Conservation (phyloP, 2,797 vertebrate genomes). For the Eleutherodactylus coqui region DNA sequence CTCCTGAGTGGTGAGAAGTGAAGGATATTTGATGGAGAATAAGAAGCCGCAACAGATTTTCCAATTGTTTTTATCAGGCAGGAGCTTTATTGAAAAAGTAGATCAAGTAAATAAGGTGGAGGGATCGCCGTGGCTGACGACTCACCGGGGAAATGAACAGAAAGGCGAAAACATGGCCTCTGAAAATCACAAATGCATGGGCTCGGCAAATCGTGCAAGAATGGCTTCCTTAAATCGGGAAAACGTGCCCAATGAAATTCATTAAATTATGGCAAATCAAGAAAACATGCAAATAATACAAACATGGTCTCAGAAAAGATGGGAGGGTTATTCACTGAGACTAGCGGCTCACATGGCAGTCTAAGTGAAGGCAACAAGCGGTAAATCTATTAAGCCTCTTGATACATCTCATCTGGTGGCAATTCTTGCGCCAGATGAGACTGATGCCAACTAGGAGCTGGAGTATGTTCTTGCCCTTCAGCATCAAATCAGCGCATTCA, state of each 20-base stretch:
- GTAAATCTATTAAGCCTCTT: too few relatives aligned
- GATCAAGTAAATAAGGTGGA: constrained; percentile 22
- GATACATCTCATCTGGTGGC: too few relatives aligned
- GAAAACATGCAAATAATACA: background rate
- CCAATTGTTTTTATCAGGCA: background rate
- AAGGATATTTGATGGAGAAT: constrained; percentile 19
- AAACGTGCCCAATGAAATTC: background rate
- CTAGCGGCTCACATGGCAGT: too few relatives aligned
- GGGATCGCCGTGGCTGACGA: background rate
- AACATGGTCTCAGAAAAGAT: too few relatives aligned
- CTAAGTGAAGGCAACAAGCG: too few relatives aligned
- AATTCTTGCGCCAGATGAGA: too few relatives aligned
- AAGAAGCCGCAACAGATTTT: background rate
- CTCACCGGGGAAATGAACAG: constrained; percentile 4
- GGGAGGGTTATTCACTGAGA: too few relatives aligned
- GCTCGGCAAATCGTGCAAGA: background rate
- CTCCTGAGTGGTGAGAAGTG: constrained; percentile 3
- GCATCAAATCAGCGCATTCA: too few relatives aligned
- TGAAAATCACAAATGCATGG: background rate
- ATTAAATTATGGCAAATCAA: too few relatives aligned
- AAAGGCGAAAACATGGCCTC: background rate
- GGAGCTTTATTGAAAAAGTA: background rate
- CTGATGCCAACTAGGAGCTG: too few relatives aligned
- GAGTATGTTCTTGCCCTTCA: too few relatives aligned
- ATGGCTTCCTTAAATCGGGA: background rate